phyloP scores from a whole-genome alignment of 35 echinoderm and acorn worm genomes.

The Ophiothrix spiculata region DNA sequence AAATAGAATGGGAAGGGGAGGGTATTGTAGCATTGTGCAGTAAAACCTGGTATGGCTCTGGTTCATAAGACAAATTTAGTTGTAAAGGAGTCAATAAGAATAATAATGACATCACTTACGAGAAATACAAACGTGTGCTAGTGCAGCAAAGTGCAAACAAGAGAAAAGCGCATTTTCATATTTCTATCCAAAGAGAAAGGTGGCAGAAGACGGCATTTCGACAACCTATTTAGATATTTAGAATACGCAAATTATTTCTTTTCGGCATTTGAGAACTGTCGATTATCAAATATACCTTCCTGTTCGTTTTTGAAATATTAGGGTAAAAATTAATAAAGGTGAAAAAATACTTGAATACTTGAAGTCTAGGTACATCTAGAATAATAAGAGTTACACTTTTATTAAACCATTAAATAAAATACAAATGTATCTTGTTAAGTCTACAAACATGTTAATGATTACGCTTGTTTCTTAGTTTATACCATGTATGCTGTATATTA shows the following conservation, averaged over 20 bases:
- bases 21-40: constrained; percentile 25
- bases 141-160: constrained; percentile 30
- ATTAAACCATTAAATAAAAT: not conserved
- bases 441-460: no score
- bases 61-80: constrained; percentile 33
- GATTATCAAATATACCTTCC: not conserved
- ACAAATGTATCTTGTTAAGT: no score
- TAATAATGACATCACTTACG: constrained; percentile 14
- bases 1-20: constrained; percentile 54
- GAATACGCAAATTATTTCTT: not conserved
- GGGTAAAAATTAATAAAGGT: not conserved
- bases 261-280: not conserved
- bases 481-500: no score
- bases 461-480: no score
- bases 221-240: constrained; percentile 48
- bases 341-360: no score
- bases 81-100: constrained; percentile 35
- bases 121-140: constrained; percentile 35
- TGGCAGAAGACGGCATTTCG: constrained; percentile 27
- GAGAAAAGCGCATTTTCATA: constrained; percentile 48
- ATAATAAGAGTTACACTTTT: not conserved
- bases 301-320: not conserved
- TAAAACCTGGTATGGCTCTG: constrained; percentile 48
- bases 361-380: not conserved
- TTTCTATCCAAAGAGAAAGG: constrained; percentile 54